phyloP scores from a whole-genome alignment of 2,888 invertebrate species.

The Dryadula phaetusa region DNA sequence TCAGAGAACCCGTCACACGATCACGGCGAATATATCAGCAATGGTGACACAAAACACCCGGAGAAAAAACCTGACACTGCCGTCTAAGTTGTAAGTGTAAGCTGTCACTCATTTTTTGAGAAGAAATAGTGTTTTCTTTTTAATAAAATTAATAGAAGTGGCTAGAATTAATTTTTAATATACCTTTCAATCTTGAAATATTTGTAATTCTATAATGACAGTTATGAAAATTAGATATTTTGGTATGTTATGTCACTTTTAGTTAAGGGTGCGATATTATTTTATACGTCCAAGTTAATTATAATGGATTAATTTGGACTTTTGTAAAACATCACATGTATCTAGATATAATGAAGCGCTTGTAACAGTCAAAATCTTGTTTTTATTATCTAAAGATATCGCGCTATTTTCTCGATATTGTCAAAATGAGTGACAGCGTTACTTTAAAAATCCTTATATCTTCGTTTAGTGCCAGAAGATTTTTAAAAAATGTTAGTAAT shows the following conservation, averaged over 20 bases:
- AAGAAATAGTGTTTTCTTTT: background rate
- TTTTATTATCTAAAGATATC: background rate
- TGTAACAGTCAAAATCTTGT: background rate
- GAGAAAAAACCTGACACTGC: constrained; percentile 82
- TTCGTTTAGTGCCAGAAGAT: constrained; percentile 37
- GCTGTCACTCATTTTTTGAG: constrained; percentile 41
- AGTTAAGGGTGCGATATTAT: too few species aligned
- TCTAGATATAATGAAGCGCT: background rate
- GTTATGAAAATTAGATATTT: too few species aligned
- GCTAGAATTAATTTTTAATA: too few species aligned
- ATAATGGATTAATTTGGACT: background rate
- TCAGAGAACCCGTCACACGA: constrained; percentile 85
- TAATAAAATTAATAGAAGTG: background rate
- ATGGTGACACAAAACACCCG: constrained; percentile 79
- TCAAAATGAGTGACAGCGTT: constrained; percentile 32
- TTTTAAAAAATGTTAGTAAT: constrained; percentile 36
- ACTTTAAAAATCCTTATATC: constrained; percentile 15
- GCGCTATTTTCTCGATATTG: background rate
- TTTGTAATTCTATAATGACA: too few species aligned
- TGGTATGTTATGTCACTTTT: too few species aligned
- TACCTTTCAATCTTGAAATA: too few species aligned
- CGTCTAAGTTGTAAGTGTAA: constrained; percentile 63
- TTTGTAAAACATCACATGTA: constrained; percentile 1
- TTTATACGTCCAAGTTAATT: too few species aligned
- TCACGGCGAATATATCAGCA: constrained; percentile 85